phyloP scores from a whole-genome alignment of 2,888 invertebrate species.

The Villa cingulata region DNA sequence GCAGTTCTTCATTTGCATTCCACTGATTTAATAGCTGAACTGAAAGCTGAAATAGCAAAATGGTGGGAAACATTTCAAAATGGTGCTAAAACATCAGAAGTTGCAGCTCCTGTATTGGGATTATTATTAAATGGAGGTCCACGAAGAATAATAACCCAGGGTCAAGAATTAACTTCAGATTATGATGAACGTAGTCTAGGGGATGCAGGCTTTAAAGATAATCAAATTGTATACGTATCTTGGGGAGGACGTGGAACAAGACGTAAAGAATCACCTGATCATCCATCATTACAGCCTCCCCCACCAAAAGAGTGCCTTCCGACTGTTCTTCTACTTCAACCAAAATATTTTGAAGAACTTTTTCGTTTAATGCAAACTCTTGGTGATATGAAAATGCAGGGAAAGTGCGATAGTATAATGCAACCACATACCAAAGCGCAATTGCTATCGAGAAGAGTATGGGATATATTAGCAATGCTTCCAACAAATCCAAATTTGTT shows the following conservation, averaged over 20 bases:
- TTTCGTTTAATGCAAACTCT: conserved; percentile 83
- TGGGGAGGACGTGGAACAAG: conserved; percentile 54
- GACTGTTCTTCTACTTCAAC: conserved; percentile 67
- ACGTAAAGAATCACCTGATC: conserved; percentile 46
- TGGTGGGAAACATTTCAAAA: conserved; percentile 69
- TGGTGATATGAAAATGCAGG: conserved; percentile 69
- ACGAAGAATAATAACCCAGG: conserved; percentile 82
- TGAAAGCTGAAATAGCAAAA: conserved; percentile 86
- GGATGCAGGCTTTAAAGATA: conserved; percentile 89
- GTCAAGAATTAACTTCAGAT: conserved; percentile 84
- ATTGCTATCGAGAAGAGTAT: conserved; percentile 76
- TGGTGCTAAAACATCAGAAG: conserved; percentile 26
- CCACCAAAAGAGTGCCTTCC: conserved; percentile 77
- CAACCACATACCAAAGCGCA: conserved; percentile 79
- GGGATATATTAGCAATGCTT: conserved; percentile 85
- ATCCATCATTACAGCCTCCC: conserved; percentile 74
- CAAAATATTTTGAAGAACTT: conserved; percentile 80
- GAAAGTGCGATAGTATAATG: conserved; percentile 43
- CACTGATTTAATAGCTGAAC: conserved; percentile 80
- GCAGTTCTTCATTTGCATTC: conserved; percentile 67
- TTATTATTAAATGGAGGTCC: conserved; percentile 68
- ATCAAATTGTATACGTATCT: conserved; percentile 85
- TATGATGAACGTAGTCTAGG: conserved; percentile 81
- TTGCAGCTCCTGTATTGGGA: conserved; percentile 44
- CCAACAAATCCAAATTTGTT: conserved; percentile 80